A percentile compares a stretch with the other conserved stretches of the same genome.
Evolutionary conservation across 2,888 invertebrate genomes (phyloP).

Genomic region (Scaptomyza parva): DNA sequence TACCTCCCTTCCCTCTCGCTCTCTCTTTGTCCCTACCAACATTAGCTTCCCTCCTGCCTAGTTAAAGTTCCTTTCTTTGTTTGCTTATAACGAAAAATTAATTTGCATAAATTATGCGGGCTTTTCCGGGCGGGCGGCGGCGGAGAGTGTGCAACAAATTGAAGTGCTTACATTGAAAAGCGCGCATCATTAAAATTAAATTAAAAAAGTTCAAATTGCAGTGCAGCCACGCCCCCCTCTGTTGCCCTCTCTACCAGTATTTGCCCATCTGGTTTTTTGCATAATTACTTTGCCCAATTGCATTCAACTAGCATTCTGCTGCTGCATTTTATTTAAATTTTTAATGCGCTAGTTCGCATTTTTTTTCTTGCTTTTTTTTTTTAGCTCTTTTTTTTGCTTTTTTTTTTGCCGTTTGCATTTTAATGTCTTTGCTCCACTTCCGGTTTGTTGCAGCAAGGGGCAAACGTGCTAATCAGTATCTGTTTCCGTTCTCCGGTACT

Average conservation of each 20-base stretch:
- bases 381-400: slow-evolving; percentile 37
- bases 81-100: slow-evolving; percentile 48
- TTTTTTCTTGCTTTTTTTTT: slow-evolving; percentile 43
- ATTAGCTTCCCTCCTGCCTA: slow-evolving; percentile 19
- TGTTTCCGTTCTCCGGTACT: slow-evolving; percentile 44
- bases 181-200: slow-evolving; percentile 67
- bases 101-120: slow-evolving; percentile 73
- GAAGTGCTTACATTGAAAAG: slow-evolving; percentile 56
- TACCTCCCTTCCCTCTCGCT: background rate
- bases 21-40: background rate
- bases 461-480: slow-evolving; percentile 54
- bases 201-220: slow-evolving; percentile 49
- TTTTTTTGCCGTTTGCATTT: slow-evolving; percentile 59
- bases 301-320: slow-evolving; percentile 36
- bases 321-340: slow-evolving; percentile 46
- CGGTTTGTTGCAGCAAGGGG: slow-evolving; percentile 21
- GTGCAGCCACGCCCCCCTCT: slow-evolving; percentile 3
- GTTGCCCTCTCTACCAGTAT: slow-evolving; percentile 4
- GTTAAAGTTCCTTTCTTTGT: slow-evolving; percentile 54
- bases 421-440: slow-evolving; percentile 56
- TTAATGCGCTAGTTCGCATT: slow-evolving; percentile 19
- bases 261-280: slow-evolving; percentile 49
- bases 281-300: slow-evolving; percentile 60
- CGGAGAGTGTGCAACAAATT: slow-evolving; percentile 28
- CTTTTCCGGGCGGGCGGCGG: background rate